These are phyloP conservation scores for Andrena trimmerana DNA, from an alignment of 2,888 invertebrate species.

Conservation along the genomic window DNA sequence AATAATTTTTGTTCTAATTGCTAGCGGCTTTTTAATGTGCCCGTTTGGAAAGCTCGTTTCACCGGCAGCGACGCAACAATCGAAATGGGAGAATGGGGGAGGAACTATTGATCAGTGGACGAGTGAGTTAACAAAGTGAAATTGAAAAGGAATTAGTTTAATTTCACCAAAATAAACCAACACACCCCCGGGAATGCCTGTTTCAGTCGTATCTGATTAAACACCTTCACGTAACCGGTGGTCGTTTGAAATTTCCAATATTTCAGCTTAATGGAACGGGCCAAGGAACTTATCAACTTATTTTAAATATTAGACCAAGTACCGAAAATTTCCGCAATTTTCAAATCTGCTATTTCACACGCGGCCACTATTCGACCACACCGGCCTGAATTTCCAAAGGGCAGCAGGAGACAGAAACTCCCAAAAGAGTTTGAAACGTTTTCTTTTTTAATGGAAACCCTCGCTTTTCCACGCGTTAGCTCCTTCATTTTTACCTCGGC, in stretches of 20 bases:
- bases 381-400: background rate
- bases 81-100: conserved; percentile 8
- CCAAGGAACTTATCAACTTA: too few species aligned
- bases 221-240: too few species aligned
- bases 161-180: conserved; percentile 13
- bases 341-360: too few species aligned
- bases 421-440: background rate
- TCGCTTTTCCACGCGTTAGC: background rate
- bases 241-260: too few species aligned
- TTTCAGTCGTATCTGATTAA: background rate
- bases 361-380: too few species aligned
- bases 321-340: too few species aligned
- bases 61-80: background rate
- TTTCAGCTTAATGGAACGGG: too few species aligned
- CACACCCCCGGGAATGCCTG: background rate
- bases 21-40: too few species aligned
- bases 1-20: too few species aligned
- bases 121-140: background rate
- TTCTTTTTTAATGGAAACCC: background rate
- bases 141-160: conserved; percentile 22
- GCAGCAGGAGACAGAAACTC: background rate
- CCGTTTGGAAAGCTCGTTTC: too few species aligned
- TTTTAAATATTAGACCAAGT: too few species aligned
- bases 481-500: background rate
- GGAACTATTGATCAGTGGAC: conserved; percentile 3